Percentiles rank a stretch among this genome's conserved stretches.
Evolutionary conservation across 2,113 vertebrate genomes (phyloP).

Genomic region (Callorhinus ursinus): DNA sequence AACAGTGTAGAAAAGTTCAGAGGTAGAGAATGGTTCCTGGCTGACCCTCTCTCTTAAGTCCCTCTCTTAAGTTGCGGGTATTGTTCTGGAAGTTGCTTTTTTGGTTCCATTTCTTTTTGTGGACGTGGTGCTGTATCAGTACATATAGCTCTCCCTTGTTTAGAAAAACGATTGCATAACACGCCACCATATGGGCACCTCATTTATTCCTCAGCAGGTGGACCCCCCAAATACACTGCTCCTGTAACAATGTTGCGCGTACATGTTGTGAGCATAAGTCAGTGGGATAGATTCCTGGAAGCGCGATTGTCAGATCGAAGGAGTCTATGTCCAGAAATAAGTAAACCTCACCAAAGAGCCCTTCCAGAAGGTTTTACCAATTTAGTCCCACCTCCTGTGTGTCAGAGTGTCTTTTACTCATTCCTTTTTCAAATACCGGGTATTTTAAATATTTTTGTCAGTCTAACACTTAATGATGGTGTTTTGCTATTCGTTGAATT

Average conservation of each 20-base stretch:
- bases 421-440: background rate
- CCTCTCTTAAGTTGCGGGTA: background rate
- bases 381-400: background rate
- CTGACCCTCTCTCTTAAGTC: background rate
- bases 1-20: background rate
- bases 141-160: background rate
- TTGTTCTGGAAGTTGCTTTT: background rate
- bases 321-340: background rate
- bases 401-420: background rate
- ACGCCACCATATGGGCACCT: background rate
- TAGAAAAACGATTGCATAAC: background rate
- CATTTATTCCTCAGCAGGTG: background rate
- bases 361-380: background rate
- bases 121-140: background rate
- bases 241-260: fast-evolving
- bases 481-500: no score
- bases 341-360: background rate
- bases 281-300: background rate
- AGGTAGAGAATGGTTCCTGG: background rate
- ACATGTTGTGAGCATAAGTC: fast-evolving
- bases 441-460: background rate
- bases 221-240: background rate
- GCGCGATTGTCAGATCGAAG: background rate
- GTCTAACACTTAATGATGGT: background rate
- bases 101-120: background rate